A percentile compares a stretch with the other conserved stretches of the same genome.
Conservation (phyloP, 2,113 vertebrate species). For the Myrmecobius fasciatus region DNA sequence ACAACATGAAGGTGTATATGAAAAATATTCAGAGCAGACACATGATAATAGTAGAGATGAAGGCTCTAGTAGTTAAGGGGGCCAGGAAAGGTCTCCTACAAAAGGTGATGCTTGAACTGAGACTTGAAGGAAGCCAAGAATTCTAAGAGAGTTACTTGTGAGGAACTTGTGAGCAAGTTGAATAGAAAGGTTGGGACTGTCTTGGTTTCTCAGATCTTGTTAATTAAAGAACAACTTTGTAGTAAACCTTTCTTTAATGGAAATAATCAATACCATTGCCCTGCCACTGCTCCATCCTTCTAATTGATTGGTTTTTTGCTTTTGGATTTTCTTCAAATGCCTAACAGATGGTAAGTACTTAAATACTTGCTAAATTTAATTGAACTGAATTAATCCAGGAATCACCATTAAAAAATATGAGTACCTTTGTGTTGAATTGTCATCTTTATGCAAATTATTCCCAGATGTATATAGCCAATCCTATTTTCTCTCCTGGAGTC, state of each 20-base stretch:
- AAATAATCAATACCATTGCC: background rate
- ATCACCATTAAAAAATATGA: background rate
- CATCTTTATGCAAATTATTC: background rate
- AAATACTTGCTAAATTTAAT: background rate
- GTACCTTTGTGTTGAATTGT: background rate
- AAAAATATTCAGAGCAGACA: background rate
- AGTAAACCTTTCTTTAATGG: background rate
- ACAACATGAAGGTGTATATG: background rate
- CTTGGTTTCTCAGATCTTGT: background rate
- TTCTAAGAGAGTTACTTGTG: background rate
- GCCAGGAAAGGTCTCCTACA: background rate
- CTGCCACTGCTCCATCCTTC: background rate
- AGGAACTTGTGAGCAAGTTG: background rate
- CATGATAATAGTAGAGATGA: background rate
- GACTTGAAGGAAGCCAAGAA: background rate
- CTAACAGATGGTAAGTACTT: background rate
- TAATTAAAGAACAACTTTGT: background rate
- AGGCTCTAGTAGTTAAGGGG: too few species aligned
- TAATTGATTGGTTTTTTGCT: background rate
- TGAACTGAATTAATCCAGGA: background rate
- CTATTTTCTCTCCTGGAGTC: background rate
- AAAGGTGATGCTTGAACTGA: background rate
- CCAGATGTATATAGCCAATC: background rate
- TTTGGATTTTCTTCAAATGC: background rate
- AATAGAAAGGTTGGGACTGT: background rate